A percentile compares a stretch with the other conserved stretches of the same genome.
Conservation (phyloP, 37 sponge, comb jelly and placozoan species). For the Chondrosia reniformis region DNA sequence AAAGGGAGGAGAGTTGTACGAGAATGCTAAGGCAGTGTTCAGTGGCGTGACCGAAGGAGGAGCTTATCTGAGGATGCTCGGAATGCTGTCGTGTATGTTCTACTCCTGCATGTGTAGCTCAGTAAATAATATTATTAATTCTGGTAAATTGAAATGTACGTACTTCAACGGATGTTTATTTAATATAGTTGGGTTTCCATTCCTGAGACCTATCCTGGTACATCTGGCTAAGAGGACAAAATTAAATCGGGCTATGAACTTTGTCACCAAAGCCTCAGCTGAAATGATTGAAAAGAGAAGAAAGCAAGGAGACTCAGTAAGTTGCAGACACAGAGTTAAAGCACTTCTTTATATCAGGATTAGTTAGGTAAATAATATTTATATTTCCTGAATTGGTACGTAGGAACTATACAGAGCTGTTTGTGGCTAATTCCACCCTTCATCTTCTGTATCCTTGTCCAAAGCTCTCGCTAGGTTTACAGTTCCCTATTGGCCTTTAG, state of each 20-base stretch:
- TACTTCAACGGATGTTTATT: neutral
- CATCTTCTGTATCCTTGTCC: too few species aligned
- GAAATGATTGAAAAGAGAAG: neutral
- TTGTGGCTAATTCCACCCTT: too few species aligned
- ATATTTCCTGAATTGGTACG: too few species aligned
- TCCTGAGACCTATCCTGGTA: neutral
- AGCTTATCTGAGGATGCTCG: neutral
- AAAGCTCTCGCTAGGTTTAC: too few species aligned
- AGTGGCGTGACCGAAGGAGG: neutral
- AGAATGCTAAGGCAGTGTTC: neutral
- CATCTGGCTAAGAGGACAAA: neutral
- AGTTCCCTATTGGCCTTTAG: too few species aligned
- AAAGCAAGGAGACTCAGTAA: neutral
- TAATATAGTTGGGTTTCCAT: neutral
- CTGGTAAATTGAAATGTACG: too few species aligned
- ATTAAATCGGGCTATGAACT: neutral
- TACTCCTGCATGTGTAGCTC: too few species aligned
- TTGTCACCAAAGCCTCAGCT: neutral
- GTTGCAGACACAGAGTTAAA: too few species aligned
- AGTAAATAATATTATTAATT: too few species aligned
- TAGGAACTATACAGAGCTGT: too few species aligned
- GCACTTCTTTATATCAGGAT: too few species aligned
- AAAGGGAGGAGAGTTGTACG: conserved; percentile 12
- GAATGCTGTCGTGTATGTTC: neutral
- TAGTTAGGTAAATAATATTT: too few species aligned